Conservation (phyloP, 2,888 invertebrate genomes). For the Erannis defoliaria region DNA sequence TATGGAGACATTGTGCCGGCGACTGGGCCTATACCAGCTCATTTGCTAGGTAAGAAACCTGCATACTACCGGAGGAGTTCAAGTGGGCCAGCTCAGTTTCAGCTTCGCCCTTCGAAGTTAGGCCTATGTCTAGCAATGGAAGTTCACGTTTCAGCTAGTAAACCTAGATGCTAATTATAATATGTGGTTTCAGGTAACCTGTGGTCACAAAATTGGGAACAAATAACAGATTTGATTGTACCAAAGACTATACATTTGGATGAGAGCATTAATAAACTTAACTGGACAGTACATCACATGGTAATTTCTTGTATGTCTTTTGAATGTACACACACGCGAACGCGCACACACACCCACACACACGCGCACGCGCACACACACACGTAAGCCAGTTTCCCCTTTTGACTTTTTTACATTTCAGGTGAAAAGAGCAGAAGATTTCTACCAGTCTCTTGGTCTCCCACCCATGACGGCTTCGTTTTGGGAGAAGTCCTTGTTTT, state of each 20-base stretch:
- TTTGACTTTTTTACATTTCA: conserved; percentile 45
- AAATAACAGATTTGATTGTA: conserved; percentile 84
- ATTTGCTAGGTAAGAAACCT: conserved; percentile 87
- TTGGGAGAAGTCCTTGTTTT: conserved; percentile 87
- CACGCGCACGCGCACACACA: not conserved
- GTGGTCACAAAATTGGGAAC: conserved; percentile 91
- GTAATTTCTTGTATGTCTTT: conserved; percentile 58
- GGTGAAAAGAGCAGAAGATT: conserved; percentile 88
- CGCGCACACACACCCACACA: not conserved
- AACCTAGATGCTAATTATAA: too few relatives aligned
- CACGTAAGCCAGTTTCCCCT: too few relatives aligned
- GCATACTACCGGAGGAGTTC: not conserved
- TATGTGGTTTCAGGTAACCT: conserved; percentile 79
- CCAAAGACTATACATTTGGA: conserved; percentile 83
- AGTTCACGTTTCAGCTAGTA: too few relatives aligned
- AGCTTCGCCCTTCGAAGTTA: too few relatives aligned
- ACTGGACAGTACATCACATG: conserved; percentile 88
- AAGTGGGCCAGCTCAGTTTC: not conserved
- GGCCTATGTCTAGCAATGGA: too few relatives aligned
- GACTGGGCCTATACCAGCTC: conserved; percentile 88
- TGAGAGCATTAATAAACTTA: conserved; percentile 77
- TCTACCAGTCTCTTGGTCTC: conserved; percentile 88
- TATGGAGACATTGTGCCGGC: conserved; percentile 86
- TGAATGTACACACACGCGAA: not conserved
- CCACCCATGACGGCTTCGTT: conserved; percentile 87